Evolutionary conservation across 2,888 invertebrate species (phyloP), one percentile per base, ranked within the genome.

Genomic region (Melanargia galathea): DNA sequence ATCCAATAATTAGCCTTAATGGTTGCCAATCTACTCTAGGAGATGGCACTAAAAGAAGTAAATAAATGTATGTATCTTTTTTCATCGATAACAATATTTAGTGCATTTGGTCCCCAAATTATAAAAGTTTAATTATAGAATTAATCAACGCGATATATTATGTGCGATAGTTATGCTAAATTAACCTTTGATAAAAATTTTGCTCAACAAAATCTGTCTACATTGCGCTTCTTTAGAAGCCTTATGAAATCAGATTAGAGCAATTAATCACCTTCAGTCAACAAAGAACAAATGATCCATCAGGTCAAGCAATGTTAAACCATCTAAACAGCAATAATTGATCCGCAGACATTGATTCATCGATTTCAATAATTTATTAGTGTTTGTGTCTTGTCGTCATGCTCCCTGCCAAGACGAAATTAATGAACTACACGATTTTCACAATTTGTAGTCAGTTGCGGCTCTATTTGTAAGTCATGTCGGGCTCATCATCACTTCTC

Each of bases 271-370:
- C 22, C 35, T 30, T 45, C 26, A 46, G 2, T 30, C 33, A 18
- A 1, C 33, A 22, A 33, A n/a, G 48, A 48, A 48, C 48, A 48
- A 58, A 58, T 22, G 48, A 30, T 48, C 33, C 48, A 22, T 2
- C 22, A 24, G 58, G 58, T 58, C 58, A 38, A 48, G 22, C 46
- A 35, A 48, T 48, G 48, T 58, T 58, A 58, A 46, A 56, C 35
- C 45, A 33, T 58, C 58, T 58, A n/a, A 48, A 58, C 57, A 22
- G 33, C 43, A 35, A 48, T 58, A 58, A 58, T 58, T 35, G 33
- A 35, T 48, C 35, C 6, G 35, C 35, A 10, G 48, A 58, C 57
- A 8, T 48, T 58, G 58, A 58, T 58, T 48, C 58, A 58, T 58
- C 13, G 35, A 35, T 35, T 58, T 35, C 26, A 48, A 48, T 35